Base-by-base conservation (phyloP, 1,140 invertebrate genomes). In the Polypedilum vanderplanki region DNA sequence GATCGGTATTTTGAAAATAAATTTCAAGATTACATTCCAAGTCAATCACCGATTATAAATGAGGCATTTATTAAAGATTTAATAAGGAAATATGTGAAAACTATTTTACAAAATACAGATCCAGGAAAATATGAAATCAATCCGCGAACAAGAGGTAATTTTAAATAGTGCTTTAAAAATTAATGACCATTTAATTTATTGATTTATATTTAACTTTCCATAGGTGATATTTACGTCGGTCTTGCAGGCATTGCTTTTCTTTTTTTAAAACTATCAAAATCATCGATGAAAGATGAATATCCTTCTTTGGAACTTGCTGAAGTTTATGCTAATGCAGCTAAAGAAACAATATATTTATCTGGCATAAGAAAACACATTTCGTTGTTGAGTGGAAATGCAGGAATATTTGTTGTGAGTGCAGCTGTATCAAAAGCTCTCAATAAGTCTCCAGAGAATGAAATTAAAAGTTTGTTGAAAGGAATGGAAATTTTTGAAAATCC, bases 351-450 rank as follows among this genome's bases (percentile, higher is more conserved):
- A 80, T 74, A 80, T 80, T 75, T 81, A 82, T 24, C 79, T 70
- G 20, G 79, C 15, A 78, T 79, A 12, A 74, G 79, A 4, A 82
- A 85, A 18, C 10, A 20, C 7, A 70, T 70, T 70, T 20, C 17
- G 0, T 88, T 88, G 79, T 80, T 89, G 15, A 81, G 87, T 33
- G 89, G 89, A 3, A 87, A 89, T 80, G 86, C 86, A 4, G 89
- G 89, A 0, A 86, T 89, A 33, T 87, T 86, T 77, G 88, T 88
- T 41, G 80, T 90, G 8, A 86, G 86, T 1, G 83, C 88, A 0
- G 88, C 85, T 46, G 81, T 83, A 3, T 81, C 80, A 0, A 77
- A 81, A 40, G 79, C 77, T 0, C 15, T 79, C 0, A 79, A 79
- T 24, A 76, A 81, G 33, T 79, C 79, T 57, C 76, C 89, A 12